Evolutionary conservation across 2,797 vertebrate species (phyloP), one percentile per base, ranked within the genome.

Genomic region (Acipenser ruthenus): DNA sequence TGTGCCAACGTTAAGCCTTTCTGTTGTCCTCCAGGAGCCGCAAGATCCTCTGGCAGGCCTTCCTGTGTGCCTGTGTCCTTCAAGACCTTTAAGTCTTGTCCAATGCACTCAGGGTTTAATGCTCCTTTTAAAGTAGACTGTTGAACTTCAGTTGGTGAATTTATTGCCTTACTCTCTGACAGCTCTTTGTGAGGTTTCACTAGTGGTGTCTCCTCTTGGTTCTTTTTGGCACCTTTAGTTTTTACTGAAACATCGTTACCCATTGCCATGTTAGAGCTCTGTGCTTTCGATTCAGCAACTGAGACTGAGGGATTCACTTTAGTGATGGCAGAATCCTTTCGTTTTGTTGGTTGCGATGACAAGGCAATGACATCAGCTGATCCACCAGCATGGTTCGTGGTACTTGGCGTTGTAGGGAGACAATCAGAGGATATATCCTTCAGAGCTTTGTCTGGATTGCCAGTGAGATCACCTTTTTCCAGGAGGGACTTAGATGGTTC

Each of bases 271-370:
- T 70, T 69, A n/a, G 65, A 62, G 23, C 23, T 62, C 67, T 66
- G 68, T 60, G 23, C 13, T 13, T 18, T 12, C 49, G 64, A 58
- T 62, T 65, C 62, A 60, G 18, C 15, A 47, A 63, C 65, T 52
- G 61, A 51, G 52, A 52, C 23, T 37, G 58, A 10, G 66, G 53
- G 63, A 71, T 12, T 74, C 60, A 66, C 73, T 37, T 37, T 71
- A 60, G 71, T 56, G 15, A 68, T 50, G 53, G 69, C 68, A 72
- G 55, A 58, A n/a, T 11, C 55, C 3, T 71, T 72, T 1, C 65
- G 60, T 66, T 79, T 82, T 67, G 73, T 79, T 56, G 67, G 67
- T 78, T 72, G 69, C 67, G 12, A 51, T 6, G 74, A 60, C 10
- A 51, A 60, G 50, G 70, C 52, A 12, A 60, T 59, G 68, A 77